phyloP scores from a whole-genome alignment of 2,888 invertebrate species.

The Drosophila rubida region DNA sequence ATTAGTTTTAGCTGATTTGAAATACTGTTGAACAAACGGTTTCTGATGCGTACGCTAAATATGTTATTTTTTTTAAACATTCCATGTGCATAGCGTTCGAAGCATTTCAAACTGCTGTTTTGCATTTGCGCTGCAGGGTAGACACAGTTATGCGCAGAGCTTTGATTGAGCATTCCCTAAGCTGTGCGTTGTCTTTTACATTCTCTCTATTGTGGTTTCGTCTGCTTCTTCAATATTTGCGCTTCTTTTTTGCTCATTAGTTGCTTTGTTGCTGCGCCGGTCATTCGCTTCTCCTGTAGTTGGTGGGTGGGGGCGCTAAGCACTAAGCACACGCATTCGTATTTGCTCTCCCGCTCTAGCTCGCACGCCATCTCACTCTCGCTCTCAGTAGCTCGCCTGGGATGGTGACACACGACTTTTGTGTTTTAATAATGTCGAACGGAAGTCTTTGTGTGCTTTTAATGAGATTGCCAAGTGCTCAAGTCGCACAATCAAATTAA shows the following conservation, averaged over 20 bases:
- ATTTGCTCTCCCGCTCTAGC: background rate
- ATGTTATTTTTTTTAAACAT: no score
- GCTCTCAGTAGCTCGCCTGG: background rate
- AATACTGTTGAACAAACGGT: no score
- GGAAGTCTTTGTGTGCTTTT: constrained; percentile 55
- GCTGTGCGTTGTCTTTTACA: background rate
- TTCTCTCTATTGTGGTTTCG: background rate
- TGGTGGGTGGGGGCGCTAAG: constrained; percentile 1
- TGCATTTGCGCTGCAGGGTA: background rate
- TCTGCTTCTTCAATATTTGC: constrained; percentile 1
- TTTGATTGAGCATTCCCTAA: constrained; percentile 27
- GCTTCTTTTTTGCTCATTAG: constrained; percentile 21
- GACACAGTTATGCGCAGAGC: constrained; percentile 2
- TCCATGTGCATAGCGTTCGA: no score
- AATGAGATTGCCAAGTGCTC: constrained; percentile 41
- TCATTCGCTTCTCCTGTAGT: background rate
- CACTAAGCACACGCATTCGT: background rate
- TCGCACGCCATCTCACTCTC: background rate
- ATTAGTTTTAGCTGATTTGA: no score
- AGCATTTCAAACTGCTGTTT: no score
- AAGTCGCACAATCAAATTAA: constrained; percentile 49
- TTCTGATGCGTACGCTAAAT: no score
- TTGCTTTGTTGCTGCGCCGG: constrained; percentile 12
- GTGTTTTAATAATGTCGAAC: constrained; percentile 37
- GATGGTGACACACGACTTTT: constrained; percentile 29